Conservation (phyloP, 2,797 vertebrate genomes). For the Syngnathus rostellatus region DNA sequence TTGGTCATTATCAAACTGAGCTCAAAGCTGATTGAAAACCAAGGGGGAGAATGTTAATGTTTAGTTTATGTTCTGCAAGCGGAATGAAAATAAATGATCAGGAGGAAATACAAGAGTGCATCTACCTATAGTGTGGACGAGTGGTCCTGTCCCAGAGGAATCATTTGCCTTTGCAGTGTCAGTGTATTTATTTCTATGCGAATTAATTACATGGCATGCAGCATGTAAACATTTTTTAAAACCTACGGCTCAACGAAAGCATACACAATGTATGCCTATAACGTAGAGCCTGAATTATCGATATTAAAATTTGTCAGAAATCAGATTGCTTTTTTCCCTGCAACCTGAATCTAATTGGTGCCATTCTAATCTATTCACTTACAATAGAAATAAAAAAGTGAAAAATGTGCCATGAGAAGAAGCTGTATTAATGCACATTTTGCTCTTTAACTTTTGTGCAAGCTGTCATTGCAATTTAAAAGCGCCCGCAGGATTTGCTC, state of each 20-base stretch:
- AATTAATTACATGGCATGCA: neutral
- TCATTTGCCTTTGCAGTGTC: neutral
- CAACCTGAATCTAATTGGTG: slow-evolving; percentile 24
- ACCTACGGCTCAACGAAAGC: slow-evolving; percentile 15
- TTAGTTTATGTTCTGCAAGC: neutral
- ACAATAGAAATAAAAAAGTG: slow-evolving; percentile 16
- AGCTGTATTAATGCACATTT: neutral
- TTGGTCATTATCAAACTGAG: slow-evolving; percentile 16
- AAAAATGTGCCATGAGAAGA: slow-evolving; percentile 20
- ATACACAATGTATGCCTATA: slow-evolving; percentile 46
- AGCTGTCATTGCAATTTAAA: slow-evolving; percentile 5
- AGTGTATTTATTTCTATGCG: neutral
- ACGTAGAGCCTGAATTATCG: slow-evolving; percentile 24
- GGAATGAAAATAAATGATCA: neutral
- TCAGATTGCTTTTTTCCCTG: slow-evolving; percentile 25
- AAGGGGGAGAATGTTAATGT: too few relatives aligned
- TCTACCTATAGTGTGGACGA: neutral
- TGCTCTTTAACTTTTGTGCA: neutral
- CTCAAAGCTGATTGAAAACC: slow-evolving; percentile 19
- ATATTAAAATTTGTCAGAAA: slow-evolving; percentile 29
- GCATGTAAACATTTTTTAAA: slow-evolving; percentile 19
- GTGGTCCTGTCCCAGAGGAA: neutral
- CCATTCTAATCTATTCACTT: neutral
- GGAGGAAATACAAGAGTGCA: neutral
- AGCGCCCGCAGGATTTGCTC: slow-evolving; percentile 6